Percentiles rank a stretch among this genome's conserved stretches.
Evolutionary conservation across 1,140 invertebrate genomes (phyloP).

Genomic region (Hylaeus volcanicus): DNA sequence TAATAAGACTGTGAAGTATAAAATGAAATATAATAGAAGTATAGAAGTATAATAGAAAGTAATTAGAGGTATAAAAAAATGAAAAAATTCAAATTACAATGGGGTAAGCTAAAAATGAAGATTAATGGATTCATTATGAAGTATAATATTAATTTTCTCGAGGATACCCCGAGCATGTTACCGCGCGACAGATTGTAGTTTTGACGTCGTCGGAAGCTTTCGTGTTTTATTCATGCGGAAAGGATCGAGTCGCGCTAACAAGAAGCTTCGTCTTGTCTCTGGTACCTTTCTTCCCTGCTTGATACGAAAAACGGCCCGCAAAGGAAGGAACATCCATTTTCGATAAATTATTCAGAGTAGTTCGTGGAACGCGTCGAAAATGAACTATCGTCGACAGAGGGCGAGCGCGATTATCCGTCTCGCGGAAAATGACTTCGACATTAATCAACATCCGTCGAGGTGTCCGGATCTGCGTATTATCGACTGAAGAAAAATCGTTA

Average conservation of each 20-base stretch:
- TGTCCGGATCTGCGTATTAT: background rate
- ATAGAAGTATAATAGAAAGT: too few relatives aligned
- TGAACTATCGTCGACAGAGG: conserved; percentile 31
- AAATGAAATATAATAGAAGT: too few relatives aligned
- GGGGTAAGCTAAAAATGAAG: too few relatives aligned
- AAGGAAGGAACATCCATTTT: conserved; percentile 9
- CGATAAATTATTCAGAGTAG: conserved; percentile 31
- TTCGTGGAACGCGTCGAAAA: conserved; percentile 13
- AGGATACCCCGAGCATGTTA: too few relatives aligned
- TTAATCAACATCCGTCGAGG: conserved; percentile 43
- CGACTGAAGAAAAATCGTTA: conserved; percentile 3
- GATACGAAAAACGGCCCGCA: background rate
- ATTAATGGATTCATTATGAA: too few relatives aligned
- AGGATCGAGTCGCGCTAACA: background rate
- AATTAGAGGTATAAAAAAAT: too few relatives aligned
- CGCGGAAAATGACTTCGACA: conserved; percentile 25
- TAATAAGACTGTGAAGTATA: too few relatives aligned
- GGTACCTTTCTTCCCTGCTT: background rate
- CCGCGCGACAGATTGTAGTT: too few relatives aligned
- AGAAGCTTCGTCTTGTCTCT: background rate
- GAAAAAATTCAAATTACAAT: too few relatives aligned
- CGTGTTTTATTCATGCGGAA: background rate
- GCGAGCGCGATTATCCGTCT: conserved; percentile 26
- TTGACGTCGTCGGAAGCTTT: background rate
- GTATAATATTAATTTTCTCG: too few relatives aligned